Conservation (phyloP, 2,797 vertebrate genomes). For the Glossophaga mutica region DNA sequence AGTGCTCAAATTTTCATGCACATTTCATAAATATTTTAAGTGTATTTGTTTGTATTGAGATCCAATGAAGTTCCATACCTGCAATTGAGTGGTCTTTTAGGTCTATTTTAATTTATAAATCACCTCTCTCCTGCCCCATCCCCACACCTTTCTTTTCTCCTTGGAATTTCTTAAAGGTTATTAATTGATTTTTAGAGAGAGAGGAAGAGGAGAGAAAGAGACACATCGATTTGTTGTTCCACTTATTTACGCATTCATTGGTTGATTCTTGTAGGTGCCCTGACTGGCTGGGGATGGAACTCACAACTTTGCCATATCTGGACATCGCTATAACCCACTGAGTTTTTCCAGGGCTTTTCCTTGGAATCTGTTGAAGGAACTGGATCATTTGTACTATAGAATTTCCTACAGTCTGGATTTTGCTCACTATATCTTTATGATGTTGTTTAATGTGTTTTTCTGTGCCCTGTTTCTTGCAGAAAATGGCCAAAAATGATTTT, state of each 20-base stretch:
- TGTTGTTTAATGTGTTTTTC: neutral
- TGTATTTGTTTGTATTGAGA: neutral
- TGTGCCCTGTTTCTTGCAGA: neutral
- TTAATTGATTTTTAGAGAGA: too few relatives aligned
- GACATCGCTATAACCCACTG: too few relatives aligned
- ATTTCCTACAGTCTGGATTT: neutral
- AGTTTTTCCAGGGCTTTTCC: too few relatives aligned
- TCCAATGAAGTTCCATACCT: neutral
- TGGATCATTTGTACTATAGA: neutral
- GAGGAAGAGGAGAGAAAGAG: too few relatives aligned
- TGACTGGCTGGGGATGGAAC: too few relatives aligned
- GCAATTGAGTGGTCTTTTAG: neutral
- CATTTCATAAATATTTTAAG: neutral
- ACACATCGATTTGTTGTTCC: too few relatives aligned
- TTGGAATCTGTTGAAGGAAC: neutral
- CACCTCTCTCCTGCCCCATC: neutral
- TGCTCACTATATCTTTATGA: neutral
- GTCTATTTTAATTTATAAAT: neutral
- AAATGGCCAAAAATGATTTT: neutral
- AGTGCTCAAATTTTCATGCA: neutral
- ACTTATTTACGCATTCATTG: too few relatives aligned
- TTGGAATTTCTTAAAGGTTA: neutral
- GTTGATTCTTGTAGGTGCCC: too few relatives aligned
- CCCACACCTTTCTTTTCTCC: neutral
- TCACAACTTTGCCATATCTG: too few relatives aligned